phyloP scores from a whole-genome alignment of 2,797 vertebrate species.

The Cuniculus paca region DNA sequence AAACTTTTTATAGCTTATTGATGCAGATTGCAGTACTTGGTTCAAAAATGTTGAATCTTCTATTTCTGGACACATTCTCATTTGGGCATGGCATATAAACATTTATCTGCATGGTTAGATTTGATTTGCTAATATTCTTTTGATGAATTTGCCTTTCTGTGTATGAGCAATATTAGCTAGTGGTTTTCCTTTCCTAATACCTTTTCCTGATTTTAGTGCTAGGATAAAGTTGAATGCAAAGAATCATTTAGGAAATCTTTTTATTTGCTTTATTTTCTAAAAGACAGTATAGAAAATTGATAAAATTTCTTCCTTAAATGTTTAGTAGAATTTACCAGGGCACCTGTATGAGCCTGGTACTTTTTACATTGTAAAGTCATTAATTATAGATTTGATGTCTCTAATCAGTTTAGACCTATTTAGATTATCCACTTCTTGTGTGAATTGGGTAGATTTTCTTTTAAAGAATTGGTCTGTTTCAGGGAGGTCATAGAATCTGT shows the following conservation, averaged over 20 bases:
- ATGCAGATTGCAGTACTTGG: not conserved
- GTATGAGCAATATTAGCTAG: not conserved
- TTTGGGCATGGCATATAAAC: not conserved
- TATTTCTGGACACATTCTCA: not conserved
- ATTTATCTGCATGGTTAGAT: not conserved
- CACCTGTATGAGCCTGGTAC: not conserved
- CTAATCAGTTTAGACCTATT: not conserved
- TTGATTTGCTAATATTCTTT: not conserved
- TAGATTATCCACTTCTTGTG: not conserved
- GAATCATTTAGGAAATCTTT: not conserved
- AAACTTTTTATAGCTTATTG: not conserved
- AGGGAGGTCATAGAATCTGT: not conserved
- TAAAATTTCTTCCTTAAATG: not conserved
- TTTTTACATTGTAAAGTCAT: not conserved
- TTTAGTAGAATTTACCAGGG: not conserved
- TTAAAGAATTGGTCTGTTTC: not conserved
- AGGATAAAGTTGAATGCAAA: not conserved
- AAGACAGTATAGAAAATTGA: not conserved
- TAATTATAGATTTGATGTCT: not conserved
- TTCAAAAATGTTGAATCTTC: not conserved
- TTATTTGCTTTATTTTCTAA: not conserved
- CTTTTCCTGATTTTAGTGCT: not conserved
- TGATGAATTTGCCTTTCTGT: not conserved
- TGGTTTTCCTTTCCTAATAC: not conserved
- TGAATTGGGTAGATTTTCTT: not conserved